Evolutionary conservation across 2,888 invertebrate genomes (phyloP).

Genomic region (Isoperla grammatica): DNA sequence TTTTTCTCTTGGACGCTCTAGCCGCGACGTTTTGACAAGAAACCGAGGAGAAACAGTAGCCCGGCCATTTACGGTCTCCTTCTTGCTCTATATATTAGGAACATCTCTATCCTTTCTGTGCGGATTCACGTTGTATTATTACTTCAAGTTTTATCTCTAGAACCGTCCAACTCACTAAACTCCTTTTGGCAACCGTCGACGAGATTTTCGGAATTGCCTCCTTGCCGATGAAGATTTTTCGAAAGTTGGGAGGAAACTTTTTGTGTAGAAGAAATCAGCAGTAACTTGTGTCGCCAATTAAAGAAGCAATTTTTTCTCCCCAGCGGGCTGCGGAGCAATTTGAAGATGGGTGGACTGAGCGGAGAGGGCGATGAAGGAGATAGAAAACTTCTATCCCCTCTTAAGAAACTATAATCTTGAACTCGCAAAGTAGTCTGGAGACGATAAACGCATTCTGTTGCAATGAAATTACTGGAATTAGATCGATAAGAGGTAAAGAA

Average conservation of each 20-base stretch:
- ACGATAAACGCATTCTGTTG: too few species aligned
- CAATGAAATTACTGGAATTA: too few species aligned
- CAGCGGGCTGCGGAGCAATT: slow-evolving; percentile 26
- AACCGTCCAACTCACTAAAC: slow-evolving; percentile 23
- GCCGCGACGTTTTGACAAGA: background rate
- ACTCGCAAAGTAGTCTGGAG: too few species aligned
- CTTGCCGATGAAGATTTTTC: slow-evolving; percentile 30
- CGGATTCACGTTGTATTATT: slow-evolving; percentile 27
- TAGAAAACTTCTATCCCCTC: background rate
- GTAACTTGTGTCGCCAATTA: slow-evolving; percentile 32
- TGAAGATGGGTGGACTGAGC: slow-evolving; percentile 18
- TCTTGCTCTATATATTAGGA: slow-evolving; percentile 26
- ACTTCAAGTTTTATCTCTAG: slow-evolving; percentile 30
- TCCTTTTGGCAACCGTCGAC: slow-evolving; percentile 29
- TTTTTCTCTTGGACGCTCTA: background rate
- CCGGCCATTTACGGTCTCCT: slow-evolving; percentile 24
- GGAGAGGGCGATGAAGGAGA: background rate
- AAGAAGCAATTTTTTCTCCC: slow-evolving; percentile 30
- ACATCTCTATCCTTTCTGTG: slow-evolving; percentile 6
- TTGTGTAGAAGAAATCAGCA: slow-evolving; percentile 29
- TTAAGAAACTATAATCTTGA: too few species aligned
- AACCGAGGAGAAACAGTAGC: background rate
- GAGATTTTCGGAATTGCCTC: slow-evolving; percentile 30
- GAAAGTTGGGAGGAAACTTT: slow-evolving; percentile 28
- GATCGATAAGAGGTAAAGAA: too few species aligned